These are phyloP conservation scores for Leptestheria dahalacensis DNA, from an alignment of 1,140 invertebrate genomes.

Conservation along the genomic window DNA sequence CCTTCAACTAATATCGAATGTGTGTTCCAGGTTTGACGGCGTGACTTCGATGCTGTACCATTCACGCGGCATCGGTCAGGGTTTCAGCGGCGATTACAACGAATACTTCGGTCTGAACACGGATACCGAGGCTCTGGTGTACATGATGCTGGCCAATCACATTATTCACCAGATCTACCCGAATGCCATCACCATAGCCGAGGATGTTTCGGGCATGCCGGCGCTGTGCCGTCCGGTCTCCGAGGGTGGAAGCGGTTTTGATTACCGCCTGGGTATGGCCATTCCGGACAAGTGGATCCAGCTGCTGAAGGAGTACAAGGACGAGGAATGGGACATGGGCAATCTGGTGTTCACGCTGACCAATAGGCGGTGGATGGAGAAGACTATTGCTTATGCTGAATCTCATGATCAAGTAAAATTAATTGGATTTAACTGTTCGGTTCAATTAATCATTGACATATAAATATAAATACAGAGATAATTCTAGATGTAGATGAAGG, in stretches of 20 bases:
- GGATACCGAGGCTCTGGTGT: slow-evolving; percentile 88
- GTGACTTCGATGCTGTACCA: slow-evolving; percentile 99
- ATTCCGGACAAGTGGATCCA: slow-evolving; percentile 99
- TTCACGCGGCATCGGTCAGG: slow-evolving; percentile 78
- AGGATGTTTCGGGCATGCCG: slow-evolving; percentile 99
- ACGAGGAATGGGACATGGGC: slow-evolving; percentile 91
- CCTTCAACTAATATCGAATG: neutral
- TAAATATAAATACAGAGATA: too few relatives aligned
- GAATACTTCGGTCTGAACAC: slow-evolving; percentile 95
- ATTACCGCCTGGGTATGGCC: slow-evolving; percentile 94
- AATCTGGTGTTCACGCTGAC: slow-evolving; percentile 87
- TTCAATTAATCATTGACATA: too few relatives aligned
- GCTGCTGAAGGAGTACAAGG: slow-evolving; percentile 56
- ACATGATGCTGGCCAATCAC: slow-evolving; percentile 91
- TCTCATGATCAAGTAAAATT: slow-evolving; percentile 77
- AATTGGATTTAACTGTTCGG: too few relatives aligned
- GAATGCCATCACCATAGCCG: slow-evolving; percentile 82
- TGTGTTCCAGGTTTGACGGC: slow-evolving; percentile 68
- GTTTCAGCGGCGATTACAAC: slow-evolving; percentile 87
- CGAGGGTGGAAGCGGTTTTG: slow-evolving; percentile 92
- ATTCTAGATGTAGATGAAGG: too few relatives aligned
- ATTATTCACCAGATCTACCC: slow-evolving; percentile 72
- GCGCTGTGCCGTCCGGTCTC: slow-evolving; percentile 76
- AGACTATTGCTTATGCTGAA: slow-evolving; percentile 89
- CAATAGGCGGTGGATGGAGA: slow-evolving; percentile 90